Percentiles rank a stretch among this genome's conserved stretches.
These are phyloP conservation scores for Epsilonema sp. DNA, from an alignment of 2,888 invertebrate species.

Conservation along the genomic window DNA sequence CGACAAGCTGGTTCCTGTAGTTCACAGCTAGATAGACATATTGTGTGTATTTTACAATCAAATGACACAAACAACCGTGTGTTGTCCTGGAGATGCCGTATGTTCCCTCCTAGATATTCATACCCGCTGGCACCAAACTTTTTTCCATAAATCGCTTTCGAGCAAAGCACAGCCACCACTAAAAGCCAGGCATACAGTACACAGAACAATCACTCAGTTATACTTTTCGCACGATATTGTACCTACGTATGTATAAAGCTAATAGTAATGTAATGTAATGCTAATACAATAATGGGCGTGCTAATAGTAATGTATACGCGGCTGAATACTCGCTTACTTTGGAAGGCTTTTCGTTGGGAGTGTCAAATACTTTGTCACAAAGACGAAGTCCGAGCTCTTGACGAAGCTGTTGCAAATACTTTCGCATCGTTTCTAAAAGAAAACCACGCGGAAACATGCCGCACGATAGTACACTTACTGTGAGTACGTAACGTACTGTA, in stretches of 20 bases:
- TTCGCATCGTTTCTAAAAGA: slow-evolving; percentile 58
- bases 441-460: background rate
- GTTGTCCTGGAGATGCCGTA: too few relatives aligned
- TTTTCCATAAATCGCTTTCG: slow-evolving; percentile 99
- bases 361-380: slow-evolving; percentile 75
- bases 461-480: background rate
- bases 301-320: background rate
- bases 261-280: background rate
- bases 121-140: slow-evolving; percentile 69
- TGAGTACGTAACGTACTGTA: slow-evolving; percentile 28
- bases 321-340: slow-evolving; percentile 41
- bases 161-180: slow-evolving; percentile 97
- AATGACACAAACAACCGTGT: too few relatives aligned
- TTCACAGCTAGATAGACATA: too few relatives aligned
- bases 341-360: slow-evolving; percentile 72
- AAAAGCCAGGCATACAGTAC: too few relatives aligned
- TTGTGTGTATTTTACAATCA: too few relatives aligned
- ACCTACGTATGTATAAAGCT: slow-evolving; percentile 2
- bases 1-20: too few relatives aligned
- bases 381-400: slow-evolving; percentile 83
- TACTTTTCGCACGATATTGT: slow-evolving; percentile 3
- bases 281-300: background rate
- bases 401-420: slow-evolving; percentile 75
- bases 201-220: slow-evolving; percentile 9
- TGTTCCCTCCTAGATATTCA: too few relatives aligned